Evolutionary conservation across 1,140 invertebrate species (phyloP), one percentile per base, ranked within the genome.

Genomic region (Lordiphosa collinella): DNA sequence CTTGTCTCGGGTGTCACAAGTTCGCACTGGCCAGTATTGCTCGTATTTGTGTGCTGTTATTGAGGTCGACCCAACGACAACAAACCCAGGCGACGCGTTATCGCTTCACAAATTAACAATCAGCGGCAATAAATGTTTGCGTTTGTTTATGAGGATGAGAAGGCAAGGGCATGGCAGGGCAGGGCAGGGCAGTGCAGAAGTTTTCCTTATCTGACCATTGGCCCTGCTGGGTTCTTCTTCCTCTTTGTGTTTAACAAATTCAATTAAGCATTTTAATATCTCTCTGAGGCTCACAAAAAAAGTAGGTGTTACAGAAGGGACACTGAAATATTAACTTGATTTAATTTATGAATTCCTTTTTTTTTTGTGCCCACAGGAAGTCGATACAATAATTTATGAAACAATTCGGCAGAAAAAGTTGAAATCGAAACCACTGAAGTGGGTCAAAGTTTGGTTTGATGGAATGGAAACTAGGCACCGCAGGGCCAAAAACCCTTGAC

Each of bases 71-170:
- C 22, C 22, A 25, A 25, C 22, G 22, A 25, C 22, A 25, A 25
- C 22, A 55, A 46, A 35, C 35, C 31, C 74, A 60, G 38, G 43
- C 13, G 46, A 55, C 63, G 74, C 60, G 72, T 87, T 87, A 87
- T 87, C 85, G 86, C 79, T 72, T 87, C 85, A 87, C 85, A 87
- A 87, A 87, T 87, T 87, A 87, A 87, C 85, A 87, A 87, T 85
- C 85, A 67, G 73, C 75, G 56, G 75, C 85, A 87, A 85, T 78
- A 87, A 85, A 85, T 76, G 68, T 74, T 82, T 68, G 72, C 75
- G 85, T 82, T 87, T 87, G 85, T 87, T 87, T 87, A 87, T 87
- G 41, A 37, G 58, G 32, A 43, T 52, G 38, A 61, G 57, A 5
- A 9, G 16, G 32, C 16, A n/a, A n/a, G n/a, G n/a, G n/a, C n/a